Evolutionary conservation across 2,888 invertebrate species (phyloP), one percentile per base, ranked within the genome.

Genomic region (Amblyjoppa proteus): DNA sequence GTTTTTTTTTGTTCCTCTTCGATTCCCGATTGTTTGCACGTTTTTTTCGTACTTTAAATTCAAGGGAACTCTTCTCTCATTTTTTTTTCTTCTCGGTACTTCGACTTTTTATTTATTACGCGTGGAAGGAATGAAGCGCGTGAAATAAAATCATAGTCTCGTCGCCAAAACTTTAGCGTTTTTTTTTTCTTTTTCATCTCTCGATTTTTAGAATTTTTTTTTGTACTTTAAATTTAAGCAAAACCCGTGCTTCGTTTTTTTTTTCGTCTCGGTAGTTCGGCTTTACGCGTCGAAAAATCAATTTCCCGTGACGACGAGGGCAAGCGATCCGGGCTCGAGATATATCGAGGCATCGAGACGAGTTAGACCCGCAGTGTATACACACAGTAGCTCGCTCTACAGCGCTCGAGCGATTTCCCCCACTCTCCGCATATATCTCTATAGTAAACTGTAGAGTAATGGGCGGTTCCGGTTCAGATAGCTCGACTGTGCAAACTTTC

Each of bases 271-370:
- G 51, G 68, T 20, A 56, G 69, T 45, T 69, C 49, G 49, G 45
- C 31, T 64, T 53, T 75, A 79, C 85, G 68, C 64, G 53, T 64
- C 70, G 73, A 69, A 75, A 82, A 83, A 83, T 86, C 76, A 80
- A 83, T 84, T 87, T 83, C 78, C 81, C 74, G 81, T 78, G 78
- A 83, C 73, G 77, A 77, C 73, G 61, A 69, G 61, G 53, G 53
- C 20, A 53, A 69, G 28, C 66, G 70, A 78, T 78, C 56, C 56
- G 69, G 31, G 9, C 41, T 34, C 68, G 64, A 82, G 78, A 85
- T 85, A 85, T 85, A 85, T 85, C 73, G 66, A 25, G 66, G 56
- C 49, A 71, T 82, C 51, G 49, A 49, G 25, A 34, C n/a, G 25
- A 41, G 25, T 71, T 9, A 56, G 34, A 13, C 45, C 74, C 74